Evolutionary conservation across 2,113 vertebrate species (phyloP), one percentile per base, ranked within the genome.

Genomic region (Dromas ardeola): DNA sequence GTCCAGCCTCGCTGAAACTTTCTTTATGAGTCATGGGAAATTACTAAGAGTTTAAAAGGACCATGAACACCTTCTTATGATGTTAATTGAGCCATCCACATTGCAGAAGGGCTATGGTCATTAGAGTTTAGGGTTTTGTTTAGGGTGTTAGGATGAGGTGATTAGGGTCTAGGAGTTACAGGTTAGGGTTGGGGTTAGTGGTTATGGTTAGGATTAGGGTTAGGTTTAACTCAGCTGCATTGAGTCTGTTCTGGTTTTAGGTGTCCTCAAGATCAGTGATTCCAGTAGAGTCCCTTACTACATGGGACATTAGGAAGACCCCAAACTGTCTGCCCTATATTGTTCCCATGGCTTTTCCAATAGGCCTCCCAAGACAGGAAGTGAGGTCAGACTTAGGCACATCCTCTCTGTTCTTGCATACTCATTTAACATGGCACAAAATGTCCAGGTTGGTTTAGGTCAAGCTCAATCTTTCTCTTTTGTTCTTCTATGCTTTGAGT

Each of bases 1-100:
- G 7, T 70, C 42, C 17, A 38, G 36, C 7, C 13, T 13, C 0
- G 0, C 11, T 8, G 2, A 83, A 20, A 70, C 10, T 43, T 56
- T 66, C 17, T 11, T 55, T 81, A 26, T 59, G 32, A 91, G 11
- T 43, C n/a, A 42, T 11, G 11, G 36, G 8, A 19, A 74, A 52
- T 66, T 42, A 30, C 20, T 47, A n/a, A 52, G 20, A 81, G 23
- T 79, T 61, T 79, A 32, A 70, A 56, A 66, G 11, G 18, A 56
- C 50, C 38, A 12, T 58, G 14, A 67, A 86, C 4, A 53, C 8
- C 7, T 81, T 65, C 34, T 58, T 53, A 22, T 18, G 34, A 13
- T 47, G 11, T n/a, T 76, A 70, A 52, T 45, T 81, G 47, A 58
- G 29, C 15, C 70, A 13, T 29, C 27, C 5, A 29, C 58, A 30